Percentiles rank a stretch among this genome's conserved stretches.
These are phyloP conservation scores for Megastigmus dorsalis DNA, from an alignment of 2,888 invertebrate genomes.

Conservation along the genomic window DNA sequence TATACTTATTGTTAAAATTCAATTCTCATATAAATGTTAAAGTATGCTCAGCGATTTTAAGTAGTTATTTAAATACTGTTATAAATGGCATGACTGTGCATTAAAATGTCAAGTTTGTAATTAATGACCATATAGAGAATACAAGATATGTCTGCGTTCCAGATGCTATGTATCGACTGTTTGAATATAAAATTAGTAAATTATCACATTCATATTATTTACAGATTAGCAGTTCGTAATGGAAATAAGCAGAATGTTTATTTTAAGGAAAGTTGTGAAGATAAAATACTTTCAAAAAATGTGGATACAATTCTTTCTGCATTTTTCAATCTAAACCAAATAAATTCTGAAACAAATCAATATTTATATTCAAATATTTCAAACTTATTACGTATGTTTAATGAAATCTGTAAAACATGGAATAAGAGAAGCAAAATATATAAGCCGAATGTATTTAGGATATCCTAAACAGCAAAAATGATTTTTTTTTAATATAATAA, in stretches of 20 bases:
- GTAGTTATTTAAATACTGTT: no score
- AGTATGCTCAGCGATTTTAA: neutral
- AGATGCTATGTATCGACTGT: conserved; percentile 57
- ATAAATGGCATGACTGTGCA: no score
- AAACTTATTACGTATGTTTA: conserved; percentile 38
- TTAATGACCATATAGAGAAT: conserved; percentile 55
- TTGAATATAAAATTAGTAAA: conserved; percentile 56
- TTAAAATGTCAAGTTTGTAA: conserved; percentile 18
- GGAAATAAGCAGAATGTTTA: conserved; percentile 57
- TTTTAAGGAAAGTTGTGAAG: conserved; percentile 35
- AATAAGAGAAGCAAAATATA: conserved; percentile 7
- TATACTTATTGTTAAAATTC: neutral
- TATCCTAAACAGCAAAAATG: conserved; percentile 41
- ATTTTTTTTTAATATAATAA: conserved; percentile 37
- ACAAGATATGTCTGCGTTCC: conserved; percentile 57
- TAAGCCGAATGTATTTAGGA: no score
- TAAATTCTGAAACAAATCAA: conserved; percentile 19
- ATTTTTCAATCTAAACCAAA: conserved; percentile 43
- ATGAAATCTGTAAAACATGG: conserved; percentile 31
- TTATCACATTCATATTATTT: conserved; percentile 52
- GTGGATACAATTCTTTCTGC: conserved; percentile 38
- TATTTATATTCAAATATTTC: conserved; percentile 46
- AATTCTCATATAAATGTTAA: conserved; percentile 23
- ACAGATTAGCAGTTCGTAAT: conserved; percentile 58
- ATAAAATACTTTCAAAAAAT: conserved; percentile 26